A percentile compares a stretch with the other conserved stretches of the same genome.
Conservation (phyloP, 1,140 invertebrate species). For the Megalonaias nervosa region DNA sequence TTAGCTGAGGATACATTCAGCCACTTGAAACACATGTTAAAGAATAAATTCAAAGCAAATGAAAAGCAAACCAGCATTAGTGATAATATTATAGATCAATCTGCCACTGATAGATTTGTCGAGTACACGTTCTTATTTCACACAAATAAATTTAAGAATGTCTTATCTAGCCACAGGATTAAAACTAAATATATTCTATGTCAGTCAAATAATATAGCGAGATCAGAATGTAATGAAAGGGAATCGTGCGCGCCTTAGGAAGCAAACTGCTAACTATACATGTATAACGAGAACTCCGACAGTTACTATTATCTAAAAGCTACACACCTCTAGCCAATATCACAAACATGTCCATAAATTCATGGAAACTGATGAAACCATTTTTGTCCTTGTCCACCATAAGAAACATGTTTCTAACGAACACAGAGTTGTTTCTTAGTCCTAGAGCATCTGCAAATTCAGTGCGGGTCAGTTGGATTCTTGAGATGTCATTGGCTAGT, state of each 20-base stretch:
- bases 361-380: conserved; percentile 96
- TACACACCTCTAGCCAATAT: conserved; percentile 77
- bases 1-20: background rate
- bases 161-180: background rate
- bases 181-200: background rate
- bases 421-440: conserved; percentile 97
- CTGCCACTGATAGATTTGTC: no score
- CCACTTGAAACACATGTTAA: no score
- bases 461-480: conserved; percentile 67
- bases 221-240: background rate
- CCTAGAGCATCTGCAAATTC: conserved; percentile 98
- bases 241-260: background rate
- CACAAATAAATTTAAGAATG: background rate
- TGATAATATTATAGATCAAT: no score
- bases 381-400: conserved; percentile 97
- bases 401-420: conserved; percentile 99
- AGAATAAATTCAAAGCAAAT: no score
- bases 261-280: no score
- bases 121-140: no score
- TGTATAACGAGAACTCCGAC: background rate
- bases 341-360: conserved; percentile 97
- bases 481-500: conserved; percentile 44
- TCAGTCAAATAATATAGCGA: background rate
- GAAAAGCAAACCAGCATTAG: no score
- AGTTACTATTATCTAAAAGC: background rate